Percentiles rank a stretch among this genome's conserved stretches.
These are phyloP conservation scores for Schlechtendalia chinensis DNA, from an alignment of 1,140 invertebrate genomes.

Conservation along the genomic window DNA sequence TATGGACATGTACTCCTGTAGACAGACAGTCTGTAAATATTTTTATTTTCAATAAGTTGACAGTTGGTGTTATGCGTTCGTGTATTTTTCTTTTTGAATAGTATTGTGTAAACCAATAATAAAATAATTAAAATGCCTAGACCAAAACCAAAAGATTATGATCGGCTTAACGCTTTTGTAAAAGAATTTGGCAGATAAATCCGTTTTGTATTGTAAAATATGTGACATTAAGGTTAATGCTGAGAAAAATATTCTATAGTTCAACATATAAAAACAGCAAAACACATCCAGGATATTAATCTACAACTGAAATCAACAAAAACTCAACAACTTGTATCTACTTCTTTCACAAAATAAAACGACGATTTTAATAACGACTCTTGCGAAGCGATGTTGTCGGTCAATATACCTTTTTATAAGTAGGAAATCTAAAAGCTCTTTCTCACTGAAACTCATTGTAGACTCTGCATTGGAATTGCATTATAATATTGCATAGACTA, in stretches of 20 bases:
- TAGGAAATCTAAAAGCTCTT: too few species aligned
- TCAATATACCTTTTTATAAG: not conserved
- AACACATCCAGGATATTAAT: not conserved
- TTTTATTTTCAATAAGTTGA: slow-evolving; percentile 2
- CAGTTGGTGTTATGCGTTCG: not conserved
- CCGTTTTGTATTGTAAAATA: slow-evolving; percentile 27
- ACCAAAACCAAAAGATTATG: slow-evolving; percentile 1
- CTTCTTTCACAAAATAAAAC: slow-evolving; percentile 6
- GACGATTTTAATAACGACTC: slow-evolving; percentile 14
- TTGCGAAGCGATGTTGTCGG: not conserved
- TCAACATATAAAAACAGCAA: slow-evolving; percentile 23
- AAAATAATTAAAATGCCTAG: slow-evolving; percentile 29
- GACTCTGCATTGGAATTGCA: too few species aligned
- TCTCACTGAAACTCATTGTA: too few species aligned
- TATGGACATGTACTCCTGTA: not conserved
- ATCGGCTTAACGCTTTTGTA: not conserved
- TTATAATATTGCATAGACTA: too few species aligned
- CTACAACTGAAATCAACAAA: not conserved
- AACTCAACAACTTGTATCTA: slow-evolving; percentile 22
- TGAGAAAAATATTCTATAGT: slow-evolving; percentile 11
- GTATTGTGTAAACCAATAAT: not conserved
- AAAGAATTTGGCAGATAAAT: not conserved
- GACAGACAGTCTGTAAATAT: too few species aligned
- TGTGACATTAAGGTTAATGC: slow-evolving; percentile 6
- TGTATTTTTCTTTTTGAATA: not conserved